Evolutionary conservation across 2,888 invertebrate genomes (phyloP), one percentile per base, ranked within the genome.

Genomic region (Sinodicranocentrus sp.): DNA sequence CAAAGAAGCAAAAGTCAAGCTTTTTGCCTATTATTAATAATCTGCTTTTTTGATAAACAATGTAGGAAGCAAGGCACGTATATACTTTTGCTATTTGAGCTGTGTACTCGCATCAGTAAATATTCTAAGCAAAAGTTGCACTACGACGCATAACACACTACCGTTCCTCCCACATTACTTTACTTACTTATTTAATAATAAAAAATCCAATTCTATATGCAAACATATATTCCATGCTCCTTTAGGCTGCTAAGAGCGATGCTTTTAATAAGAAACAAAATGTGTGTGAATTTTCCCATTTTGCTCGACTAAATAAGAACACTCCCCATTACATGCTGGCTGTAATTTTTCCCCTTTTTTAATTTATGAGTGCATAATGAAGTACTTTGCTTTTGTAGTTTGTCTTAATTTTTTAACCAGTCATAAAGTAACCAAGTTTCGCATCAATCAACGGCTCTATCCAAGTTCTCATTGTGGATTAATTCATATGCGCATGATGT

Each of bases 251-350:
- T 33, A 33, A 10, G 33, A n/a, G n/a, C n/a, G n/a, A 33, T 33
- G 33, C 33, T 33, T 33, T 33, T 52, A 17, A 19, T 52, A 52
- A 19, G n/a, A n/a, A 15, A 57, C 57, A 57, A 57, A 57, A 57
- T 57, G 75, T 76, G 76, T 76, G 76, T 76, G 76, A 76, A 76
- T 76, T 67, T 76, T 76, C 67, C 57, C 57, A 65, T 67, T 76
- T 76, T 76, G 76, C 39, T 76, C 39, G 39, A 54, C 76, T 54
- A 67, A 57, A 67, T 67, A 76, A 63, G 44, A 26, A 48, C 10
- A 65, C 65, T 65, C 54, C 63, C 65, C 33, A 61, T 48, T 39
- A 26, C 61, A 39, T 71, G 28, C 1, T 19, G 54, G 15, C 1
- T 15, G 21, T 23, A 57, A 67, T 33, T 54, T 54, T 70, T 63